A percentile compares a stretch with the other conserved stretches of the same genome.
Conservation (phyloP, 2,797 vertebrate species). For the Cyclopterus lumpus region DNA sequence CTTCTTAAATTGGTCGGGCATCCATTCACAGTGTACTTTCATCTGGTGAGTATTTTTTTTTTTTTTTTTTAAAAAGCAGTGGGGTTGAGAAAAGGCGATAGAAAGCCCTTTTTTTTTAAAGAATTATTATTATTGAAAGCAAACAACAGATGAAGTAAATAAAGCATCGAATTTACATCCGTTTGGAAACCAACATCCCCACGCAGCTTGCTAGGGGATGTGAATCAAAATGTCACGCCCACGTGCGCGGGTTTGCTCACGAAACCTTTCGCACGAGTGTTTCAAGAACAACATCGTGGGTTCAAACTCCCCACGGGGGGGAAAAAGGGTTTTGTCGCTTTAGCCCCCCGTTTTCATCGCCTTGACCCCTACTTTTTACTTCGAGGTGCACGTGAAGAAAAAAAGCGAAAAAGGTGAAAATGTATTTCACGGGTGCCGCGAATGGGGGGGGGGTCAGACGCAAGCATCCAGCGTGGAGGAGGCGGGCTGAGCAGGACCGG, state of each 20-base stretch:
- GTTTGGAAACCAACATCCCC: slow-evolving; percentile 36
- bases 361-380: slow-evolving; percentile 9
- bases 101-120: neutral
- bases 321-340: neutral
- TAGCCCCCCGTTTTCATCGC: neutral
- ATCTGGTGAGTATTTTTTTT: neutral
- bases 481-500: slow-evolving; percentile 15
- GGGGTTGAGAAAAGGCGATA: slow-evolving; percentile 7
- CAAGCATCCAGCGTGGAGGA: slow-evolving; percentile 13
- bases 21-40: neutral
- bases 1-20: slow-evolving; percentile 1
- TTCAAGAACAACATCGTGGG: slow-evolving; percentile 34
- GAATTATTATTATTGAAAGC: slow-evolving; percentile 19
- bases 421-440: slow-evolving; percentile 20
- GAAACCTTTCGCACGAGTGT: slow-evolving; percentile 39
- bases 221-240: slow-evolving; percentile 44
- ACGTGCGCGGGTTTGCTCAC: slow-evolving; percentile 5
- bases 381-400: neutral
- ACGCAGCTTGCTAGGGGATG: slow-evolving; percentile 26
- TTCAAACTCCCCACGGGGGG: slow-evolving; percentile 32
- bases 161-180: slow-evolving; percentile 13
- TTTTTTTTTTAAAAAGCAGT: slow-evolving; percentile 5
- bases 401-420: slow-evolving; percentile 22
- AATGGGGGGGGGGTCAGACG: slow-evolving; percentile 16
- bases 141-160: slow-evolving; percentile 20